Conservation (phyloP, 1,140 invertebrate species). For the Vanessa tameamea region DNA sequence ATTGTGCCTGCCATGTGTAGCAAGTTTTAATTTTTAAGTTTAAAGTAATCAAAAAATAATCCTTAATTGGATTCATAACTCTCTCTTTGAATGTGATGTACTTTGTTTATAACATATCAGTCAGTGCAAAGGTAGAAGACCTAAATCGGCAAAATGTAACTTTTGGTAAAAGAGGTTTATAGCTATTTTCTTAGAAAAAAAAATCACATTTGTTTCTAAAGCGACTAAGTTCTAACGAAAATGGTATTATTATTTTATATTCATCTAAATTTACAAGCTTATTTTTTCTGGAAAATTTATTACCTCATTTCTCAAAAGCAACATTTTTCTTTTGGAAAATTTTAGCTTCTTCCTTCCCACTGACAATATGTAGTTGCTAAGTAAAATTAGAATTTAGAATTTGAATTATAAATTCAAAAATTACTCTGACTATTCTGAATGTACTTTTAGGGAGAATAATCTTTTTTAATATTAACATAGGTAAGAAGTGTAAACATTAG, state of each 20-base stretch:
- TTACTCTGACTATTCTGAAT: constrained; percentile 11
- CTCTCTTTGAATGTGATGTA: constrained; percentile 31
- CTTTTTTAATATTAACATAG: not conserved
- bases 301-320: no score
- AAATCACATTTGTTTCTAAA: no score
- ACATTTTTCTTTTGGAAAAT: no score
- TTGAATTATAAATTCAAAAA: constrained; percentile 34
- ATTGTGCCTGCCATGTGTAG: constrained; percentile 77
- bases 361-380: constrained; percentile 8
- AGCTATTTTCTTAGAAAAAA: no score
- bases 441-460: not conserved
- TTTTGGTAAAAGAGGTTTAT: no score
- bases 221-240: no score
- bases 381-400: constrained; percentile 16
- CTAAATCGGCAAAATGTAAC: no score
- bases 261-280: no score
- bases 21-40: constrained; percentile 7
- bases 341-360: no score
- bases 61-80: constrained; percentile 16
- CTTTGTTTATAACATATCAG: constrained; percentile 4
- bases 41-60: constrained; percentile 7
- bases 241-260: no score
- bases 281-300: no score
- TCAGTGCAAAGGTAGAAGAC: no score
- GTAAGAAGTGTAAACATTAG: not conserved